phyloP scores from a whole-genome alignment of 2,888 invertebrate species.

The Bibio marci region DNA sequence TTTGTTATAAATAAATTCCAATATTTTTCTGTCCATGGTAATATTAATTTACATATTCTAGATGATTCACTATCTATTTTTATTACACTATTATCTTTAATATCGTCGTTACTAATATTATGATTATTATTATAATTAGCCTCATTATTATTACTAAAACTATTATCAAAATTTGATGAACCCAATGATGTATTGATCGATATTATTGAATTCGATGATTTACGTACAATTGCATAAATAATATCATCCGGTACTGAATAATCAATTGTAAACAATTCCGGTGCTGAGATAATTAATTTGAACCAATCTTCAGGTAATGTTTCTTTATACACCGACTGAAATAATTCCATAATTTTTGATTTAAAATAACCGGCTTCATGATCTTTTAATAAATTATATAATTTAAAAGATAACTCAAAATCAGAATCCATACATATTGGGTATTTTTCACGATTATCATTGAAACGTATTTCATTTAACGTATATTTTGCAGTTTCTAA shows the following conservation, averaged over 20 bases:
- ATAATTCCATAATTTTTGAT: slow-evolving; percentile 36
- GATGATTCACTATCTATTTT: no score
- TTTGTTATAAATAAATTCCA: slow-evolving; percentile 44
- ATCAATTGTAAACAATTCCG: slow-evolving; percentile 31
- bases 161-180: no score
- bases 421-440: slow-evolving; percentile 18
- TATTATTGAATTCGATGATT: no score
- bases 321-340: slow-evolving; percentile 39
- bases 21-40: slow-evolving; percentile 21
- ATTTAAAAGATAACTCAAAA: slow-evolving; percentile 18
- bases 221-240: slow-evolving; percentile 14
- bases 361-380: slow-evolving; percentile 42
- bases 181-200: no score
- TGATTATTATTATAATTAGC: no score
- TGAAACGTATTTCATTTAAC: slow-evolving; percentile 17
- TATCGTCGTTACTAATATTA: no score
- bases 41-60: slow-evolving; percentile 7
- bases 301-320: slow-evolving; percentile 54
- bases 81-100: no score
- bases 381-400: slow-evolving; percentile 21
- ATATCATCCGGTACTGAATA: slow-evolving; percentile 14
- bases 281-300: slow-evolving; percentile 37
- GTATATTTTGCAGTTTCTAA: slow-evolving; percentile 20
- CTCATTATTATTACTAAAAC: no score
- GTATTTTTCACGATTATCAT: slow-evolving; percentile 16